Evolutionary conservation across 2,797 vertebrate genomes (phyloP), one percentile per base, ranked within the genome.

Genomic region (Crocodylus rhombifer): DNA sequence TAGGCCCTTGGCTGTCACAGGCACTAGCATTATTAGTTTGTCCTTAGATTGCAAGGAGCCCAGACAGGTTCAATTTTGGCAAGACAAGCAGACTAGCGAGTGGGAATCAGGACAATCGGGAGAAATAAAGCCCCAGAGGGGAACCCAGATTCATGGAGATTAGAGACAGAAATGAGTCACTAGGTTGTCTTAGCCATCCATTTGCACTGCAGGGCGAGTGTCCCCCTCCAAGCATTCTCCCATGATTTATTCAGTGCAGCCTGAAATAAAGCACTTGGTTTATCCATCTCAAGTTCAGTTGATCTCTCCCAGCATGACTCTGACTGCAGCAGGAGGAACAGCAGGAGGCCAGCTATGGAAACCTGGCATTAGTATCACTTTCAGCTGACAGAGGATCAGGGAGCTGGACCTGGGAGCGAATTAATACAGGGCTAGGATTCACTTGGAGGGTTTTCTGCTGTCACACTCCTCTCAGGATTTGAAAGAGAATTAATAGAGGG

Each of bases 321-420:
- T 42, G 92, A 76, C 87, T 91, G 92, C 88, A 91, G 95, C 36
- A 15, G 95, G 95, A 90, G 93, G 92, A 96, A 25, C 96, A 93
- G 95, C 86, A 1, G 91, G 93, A 84, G 1, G 84, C 91, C 87
- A 88, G 93, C 64, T 95, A 95, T 95, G 95, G 95, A 95, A 96
- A 95, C 95, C 95, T 97, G 95, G 95, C 95, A 95, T 96, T 96
- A 96, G 91, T 93, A 95, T 96, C 95, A 94, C 93, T 95, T 95
- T 89, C 88, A 89, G 85, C 90, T 91, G 92, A 95, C 94, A 94
- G 87, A 86, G 92, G 93, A 94, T 97, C 93, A 95, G 91, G 95
- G 91, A 94, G 88, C 94, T 95, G 88, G 93, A 96, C 95, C 92
- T 93, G 58, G 73, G 63, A 95, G 84, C 0, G 88, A 95, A 97